Percentiles rank a stretch among this genome's conserved stretches.
Evolutionary conservation across 1,140 invertebrate genomes (phyloP).

Genomic region (Diorhabda sublineata): DNA sequence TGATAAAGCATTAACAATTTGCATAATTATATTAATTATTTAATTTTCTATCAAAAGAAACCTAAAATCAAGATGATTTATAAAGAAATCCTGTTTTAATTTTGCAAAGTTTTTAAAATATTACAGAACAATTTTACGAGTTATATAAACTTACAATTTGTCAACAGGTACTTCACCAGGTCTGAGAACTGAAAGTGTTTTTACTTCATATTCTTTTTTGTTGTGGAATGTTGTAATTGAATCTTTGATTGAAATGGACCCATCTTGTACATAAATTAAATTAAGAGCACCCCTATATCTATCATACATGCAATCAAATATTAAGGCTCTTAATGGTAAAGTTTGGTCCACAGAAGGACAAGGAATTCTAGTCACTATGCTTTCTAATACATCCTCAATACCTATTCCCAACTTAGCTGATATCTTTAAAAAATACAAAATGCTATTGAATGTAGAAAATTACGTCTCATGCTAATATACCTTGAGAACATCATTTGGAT

Average conservation of each 20-base stretch:
- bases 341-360: conserved; percentile 60
- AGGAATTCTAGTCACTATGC: conserved; percentile 75
- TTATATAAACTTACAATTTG: conserved; percentile 57
- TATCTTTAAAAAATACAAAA: conserved; percentile 48
- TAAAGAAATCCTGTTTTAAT: no score
- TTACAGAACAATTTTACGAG: not conserved
- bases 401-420: conserved; percentile 90
- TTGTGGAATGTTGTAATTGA: conserved; percentile 61
- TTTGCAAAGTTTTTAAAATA: no score
- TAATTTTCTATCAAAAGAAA: no score
- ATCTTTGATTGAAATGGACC: conserved; percentile 64
- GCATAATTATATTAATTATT: no score
- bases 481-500: conserved; percentile 61
- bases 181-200: conserved; percentile 73
- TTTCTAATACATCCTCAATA: conserved; percentile 69
- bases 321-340: conserved; percentile 69
- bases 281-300: conserved; percentile 80
- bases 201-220: conserved; percentile 73
- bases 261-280: conserved; percentile 75
- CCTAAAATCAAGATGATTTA: no score
- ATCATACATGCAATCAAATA: conserved; percentile 96
- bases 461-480: conserved; percentile 45
- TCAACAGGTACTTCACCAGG: conserved; percentile 69
- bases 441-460: not conserved
- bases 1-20: no score